phyloP scores from a whole-genome alignment of 1,140 invertebrate genomes.

The Diplogasteroides magnus region DNA sequence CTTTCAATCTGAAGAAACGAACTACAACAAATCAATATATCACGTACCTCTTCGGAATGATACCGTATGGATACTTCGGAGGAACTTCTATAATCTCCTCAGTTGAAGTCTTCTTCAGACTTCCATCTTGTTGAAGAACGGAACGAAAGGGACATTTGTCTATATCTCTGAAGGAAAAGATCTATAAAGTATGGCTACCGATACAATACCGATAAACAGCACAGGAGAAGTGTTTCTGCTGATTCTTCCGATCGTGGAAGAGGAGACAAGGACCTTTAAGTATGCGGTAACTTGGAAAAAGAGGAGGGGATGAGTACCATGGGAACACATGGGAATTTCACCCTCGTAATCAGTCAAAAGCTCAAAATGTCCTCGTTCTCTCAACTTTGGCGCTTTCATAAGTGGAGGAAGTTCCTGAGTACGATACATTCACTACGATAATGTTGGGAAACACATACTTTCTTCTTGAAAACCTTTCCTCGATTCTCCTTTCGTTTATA shows the following conservation, averaged over 20 bases:
- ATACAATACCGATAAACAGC: not conserved
- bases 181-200: not conserved
- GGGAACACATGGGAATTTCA: not conserved
- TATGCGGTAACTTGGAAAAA: not conserved
- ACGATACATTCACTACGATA: not conserved
- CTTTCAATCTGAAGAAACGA: constrained; percentile 18
- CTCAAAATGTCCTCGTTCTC: not conserved
- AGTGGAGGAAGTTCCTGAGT: not conserved
- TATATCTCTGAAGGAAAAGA: not conserved
- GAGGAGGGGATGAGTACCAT: not conserved
- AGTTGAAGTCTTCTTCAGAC: not conserved
- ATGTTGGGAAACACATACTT: too few relatives aligned
- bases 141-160: not conserved
- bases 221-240: not conserved
- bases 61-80: not conserved
- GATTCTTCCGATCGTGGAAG: not conserved
- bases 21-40: not conserved
- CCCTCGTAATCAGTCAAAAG: not conserved
- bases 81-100: not conserved
- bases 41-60: not conserved
- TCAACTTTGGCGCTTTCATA: not conserved
- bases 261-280: not conserved
- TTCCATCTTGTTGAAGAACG: not conserved
- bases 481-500: not conserved
- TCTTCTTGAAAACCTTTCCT: not conserved